A percentile compares a stretch with the other conserved stretches of the same genome.
phyloP scores from a whole-genome alignment of 2,797 vertebrate genomes.

The Rhinoraja longicauda region DNA sequence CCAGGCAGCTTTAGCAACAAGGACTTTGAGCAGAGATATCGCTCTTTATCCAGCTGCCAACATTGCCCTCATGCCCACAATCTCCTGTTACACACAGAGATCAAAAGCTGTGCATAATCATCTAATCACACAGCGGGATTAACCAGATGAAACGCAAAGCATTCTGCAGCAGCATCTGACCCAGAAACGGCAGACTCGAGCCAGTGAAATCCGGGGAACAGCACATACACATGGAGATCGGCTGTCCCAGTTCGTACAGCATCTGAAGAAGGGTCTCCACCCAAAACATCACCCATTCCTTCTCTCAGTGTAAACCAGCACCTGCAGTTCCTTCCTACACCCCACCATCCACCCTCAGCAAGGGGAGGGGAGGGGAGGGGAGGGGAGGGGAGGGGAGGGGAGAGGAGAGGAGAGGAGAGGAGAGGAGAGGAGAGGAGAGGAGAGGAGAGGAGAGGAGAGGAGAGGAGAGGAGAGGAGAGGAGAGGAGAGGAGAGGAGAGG shows the following conservation, averaged over 20 bases:
- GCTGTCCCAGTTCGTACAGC: neutral
- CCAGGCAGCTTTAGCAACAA: neutral
- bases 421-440: too few relatives aligned
- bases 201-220: neutral
- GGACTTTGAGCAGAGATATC: neutral
- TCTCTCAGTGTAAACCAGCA: too few relatives aligned
- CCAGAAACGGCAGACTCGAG: neutral
- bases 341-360: neutral
- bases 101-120: neutral
- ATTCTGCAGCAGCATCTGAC: neutral
- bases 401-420: too few relatives aligned
- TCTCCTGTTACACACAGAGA: neutral
- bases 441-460: too few relatives aligned
- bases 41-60: neutral
- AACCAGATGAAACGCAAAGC: neutral
- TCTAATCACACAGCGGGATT: neutral
- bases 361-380: too few relatives aligned
- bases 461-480: too few relatives aligned
- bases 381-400: too few relatives aligned
- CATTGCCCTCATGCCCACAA: neutral
- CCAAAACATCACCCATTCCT: too few relatives aligned
- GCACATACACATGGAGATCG: neutral
- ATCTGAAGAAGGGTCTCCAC: too few relatives aligned
- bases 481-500: too few relatives aligned
- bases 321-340: neutral